Evolutionary conservation across 2,113 vertebrate species (phyloP).

Genomic region (Chaenocephalus aceratus): DNA sequence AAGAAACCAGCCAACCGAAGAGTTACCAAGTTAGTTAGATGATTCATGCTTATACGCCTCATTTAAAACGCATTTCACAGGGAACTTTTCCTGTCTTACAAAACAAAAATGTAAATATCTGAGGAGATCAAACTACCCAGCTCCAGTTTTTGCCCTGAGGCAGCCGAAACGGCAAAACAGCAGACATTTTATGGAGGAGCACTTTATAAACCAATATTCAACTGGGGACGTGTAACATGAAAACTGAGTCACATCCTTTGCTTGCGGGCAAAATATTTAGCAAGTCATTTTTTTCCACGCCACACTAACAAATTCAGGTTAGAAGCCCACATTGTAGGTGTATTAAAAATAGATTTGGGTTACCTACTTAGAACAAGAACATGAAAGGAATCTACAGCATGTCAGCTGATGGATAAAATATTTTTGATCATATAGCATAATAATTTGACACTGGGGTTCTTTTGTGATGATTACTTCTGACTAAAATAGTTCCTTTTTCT

Average conservation of each 20-base stretch:
- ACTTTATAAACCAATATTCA: constrained; percentile 71
- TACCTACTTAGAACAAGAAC: constrained; percentile 6
- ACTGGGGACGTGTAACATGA: constrained; percentile 65
- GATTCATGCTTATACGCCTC: constrained; percentile 6
- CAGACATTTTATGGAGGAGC: constrained; percentile 70
- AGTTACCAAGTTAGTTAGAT: neutral
- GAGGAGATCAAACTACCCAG: constrained; percentile 51
- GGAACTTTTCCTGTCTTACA: constrained; percentile 24
- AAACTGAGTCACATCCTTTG: constrained; percentile 65
- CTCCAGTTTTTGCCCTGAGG: constrained; percentile 60
- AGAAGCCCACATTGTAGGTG: constrained; percentile 38
- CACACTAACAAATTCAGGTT: constrained; percentile 52
- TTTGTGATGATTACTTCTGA: constrained; percentile 53
- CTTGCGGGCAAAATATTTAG: constrained; percentile 72
- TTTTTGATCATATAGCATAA: constrained; percentile 33
- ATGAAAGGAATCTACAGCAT: neutral
- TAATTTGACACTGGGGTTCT: constrained; percentile 40
- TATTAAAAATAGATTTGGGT: constrained; percentile 45
- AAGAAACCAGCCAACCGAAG: neutral
- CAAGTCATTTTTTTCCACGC: constrained; percentile 29
- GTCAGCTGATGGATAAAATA: constrained; percentile 9
- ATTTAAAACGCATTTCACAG: constrained; percentile 35
- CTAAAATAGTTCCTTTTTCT: constrained; percentile 51
- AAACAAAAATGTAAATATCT: constrained; percentile 31
- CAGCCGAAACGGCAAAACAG: constrained; percentile 48